Base-by-base conservation (phyloP, 2,113 vertebrate species). In the Prionailurus viverrinus region DNA sequence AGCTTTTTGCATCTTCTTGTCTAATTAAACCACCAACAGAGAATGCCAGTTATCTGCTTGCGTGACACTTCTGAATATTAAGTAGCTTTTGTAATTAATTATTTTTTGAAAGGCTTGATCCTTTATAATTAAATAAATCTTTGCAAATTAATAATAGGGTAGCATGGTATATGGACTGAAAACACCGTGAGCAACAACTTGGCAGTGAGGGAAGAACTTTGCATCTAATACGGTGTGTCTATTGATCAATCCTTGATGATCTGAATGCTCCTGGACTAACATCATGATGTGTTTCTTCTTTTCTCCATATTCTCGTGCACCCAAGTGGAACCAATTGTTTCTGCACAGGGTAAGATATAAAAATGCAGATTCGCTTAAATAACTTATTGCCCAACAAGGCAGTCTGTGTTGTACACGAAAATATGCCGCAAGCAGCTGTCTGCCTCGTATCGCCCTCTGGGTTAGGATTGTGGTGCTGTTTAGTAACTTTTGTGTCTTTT, bases 1-100 rank as follows among this genome's bases (percentile, higher is more conserved):
- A 98, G 98, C 97, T 97, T 98, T 98, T 81, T 91, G 93, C 97
- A 97, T 97, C 97, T 82, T 97, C 97, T 97, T 93, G 84, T 96
- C 97, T 96, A 97, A 98, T 97, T 98, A 98, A 98, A 97, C 95
- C 76, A 96, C 94, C 96, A 94, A 89, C 88, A 81, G 97, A 97
- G 96, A 97, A 97, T 97, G 97, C 97, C 97, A 97, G 95, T 94
- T 98, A 92, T 96, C 95, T 94, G 97, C 95, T 95, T 89, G 82
- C 0, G 0, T 95, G 97, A 96, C 95, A 92, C 85, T 89, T 96
- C 90, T 94, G 98, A 97, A 97, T 97, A 98, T 97, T 97, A 98
- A 98, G 91, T 93, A 95, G 96, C 89, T 94, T 97, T 92, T 96
- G 96, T 83, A 96, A 96, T 97, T 97, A 97, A 98, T 97, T 98